Percentiles rank a stretch among this genome's conserved stretches.
phyloP scores from a whole-genome alignment of 2,113 vertebrate genomes.

The Vireo altiloquus region DNA sequence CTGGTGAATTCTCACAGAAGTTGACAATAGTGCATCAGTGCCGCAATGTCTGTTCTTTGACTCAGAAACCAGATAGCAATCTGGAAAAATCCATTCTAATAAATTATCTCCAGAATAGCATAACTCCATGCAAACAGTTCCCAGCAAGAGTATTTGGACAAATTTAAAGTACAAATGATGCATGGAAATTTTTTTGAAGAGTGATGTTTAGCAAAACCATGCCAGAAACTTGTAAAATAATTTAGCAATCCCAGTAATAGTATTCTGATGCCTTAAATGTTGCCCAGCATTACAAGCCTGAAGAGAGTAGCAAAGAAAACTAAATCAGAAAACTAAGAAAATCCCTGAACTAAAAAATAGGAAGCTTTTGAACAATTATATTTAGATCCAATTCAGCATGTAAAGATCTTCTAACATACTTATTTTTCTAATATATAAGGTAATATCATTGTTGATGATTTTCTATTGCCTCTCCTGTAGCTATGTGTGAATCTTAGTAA shows the following conservation, averaged over 20 bases:
- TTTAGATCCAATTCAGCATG: neutral
- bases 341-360: neutral
- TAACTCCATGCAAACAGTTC: neutral
- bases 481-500: neutral
- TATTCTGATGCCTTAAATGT: neutral
- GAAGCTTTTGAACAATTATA: neutral
- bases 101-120: neutral
- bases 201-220: neutral
- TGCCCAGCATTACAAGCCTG: neutral
- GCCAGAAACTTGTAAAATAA: neutral
- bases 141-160: neutral
- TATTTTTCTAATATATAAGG: neutral
- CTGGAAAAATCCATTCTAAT: neutral
- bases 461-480: neutral
- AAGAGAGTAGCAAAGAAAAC: neutral
- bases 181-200: neutral
- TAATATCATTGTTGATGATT: neutral
- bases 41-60: neutral
- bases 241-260: neutral
- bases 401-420: neutral
- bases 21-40: neutral
- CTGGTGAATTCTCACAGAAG: neutral
- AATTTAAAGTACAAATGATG: neutral
- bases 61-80: neutral
- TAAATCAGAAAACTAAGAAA: neutral